Conservation (phyloP, 2,797 vertebrate species). For the Sebastes minor region DNA sequence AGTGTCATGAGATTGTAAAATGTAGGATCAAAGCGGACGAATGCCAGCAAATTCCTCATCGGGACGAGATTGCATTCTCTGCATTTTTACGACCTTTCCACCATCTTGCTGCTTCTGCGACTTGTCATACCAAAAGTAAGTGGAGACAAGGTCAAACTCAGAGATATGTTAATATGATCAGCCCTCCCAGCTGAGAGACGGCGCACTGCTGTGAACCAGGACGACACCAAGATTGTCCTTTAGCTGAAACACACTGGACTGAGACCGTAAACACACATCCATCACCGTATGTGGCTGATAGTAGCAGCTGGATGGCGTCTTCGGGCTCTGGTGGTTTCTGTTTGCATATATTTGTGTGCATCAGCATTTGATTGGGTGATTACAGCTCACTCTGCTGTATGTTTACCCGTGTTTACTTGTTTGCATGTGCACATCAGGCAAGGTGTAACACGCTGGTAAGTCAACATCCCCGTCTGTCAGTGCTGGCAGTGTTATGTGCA, state of each 20-base stretch:
- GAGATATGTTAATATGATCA: constrained; percentile 1
- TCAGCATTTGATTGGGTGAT: constrained; percentile 27
- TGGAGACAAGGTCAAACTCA: not conserved
- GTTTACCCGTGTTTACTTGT: constrained; percentile 25
- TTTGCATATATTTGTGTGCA: constrained; percentile 23
- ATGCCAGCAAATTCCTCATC: not conserved
- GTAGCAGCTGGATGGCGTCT: constrained; percentile 34
- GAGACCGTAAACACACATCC: constrained; percentile 14
- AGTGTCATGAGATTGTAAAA: constrained; percentile 13
- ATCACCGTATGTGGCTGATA: constrained; percentile 10
- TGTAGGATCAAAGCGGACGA: constrained; percentile 1
- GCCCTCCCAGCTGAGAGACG: not conserved
- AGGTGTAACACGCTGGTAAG: constrained; percentile 29
- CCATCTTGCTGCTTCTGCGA: not conserved
- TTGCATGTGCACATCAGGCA: constrained; percentile 9
- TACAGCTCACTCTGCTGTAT: constrained; percentile 13
- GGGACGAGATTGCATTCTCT: not conserved
- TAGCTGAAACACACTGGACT: constrained; percentile 21
- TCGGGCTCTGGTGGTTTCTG: not conserved
- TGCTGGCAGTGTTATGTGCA: not conserved
- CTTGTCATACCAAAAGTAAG: not conserved
- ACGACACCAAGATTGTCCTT: not conserved
- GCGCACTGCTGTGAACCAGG: constrained; percentile 6
- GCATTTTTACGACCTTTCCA: not conserved
- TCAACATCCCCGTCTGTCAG: constrained; percentile 34